Evolutionary conservation across 1,140 invertebrate species (phyloP), one percentile per base, ranked within the genome.

Genomic region (Listronotus bonariensis): DNA sequence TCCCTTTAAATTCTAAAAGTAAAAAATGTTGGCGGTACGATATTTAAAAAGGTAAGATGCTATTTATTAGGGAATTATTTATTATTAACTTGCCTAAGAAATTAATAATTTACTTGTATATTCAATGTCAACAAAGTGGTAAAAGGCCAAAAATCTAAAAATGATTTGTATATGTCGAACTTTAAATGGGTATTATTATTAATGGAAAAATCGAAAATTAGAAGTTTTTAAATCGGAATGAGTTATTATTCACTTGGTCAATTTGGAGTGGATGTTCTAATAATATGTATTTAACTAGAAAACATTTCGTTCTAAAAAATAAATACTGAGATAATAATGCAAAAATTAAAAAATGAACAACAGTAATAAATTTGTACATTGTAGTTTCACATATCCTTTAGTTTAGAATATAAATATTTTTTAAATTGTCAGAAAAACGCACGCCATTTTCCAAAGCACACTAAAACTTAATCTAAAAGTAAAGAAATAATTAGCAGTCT

Each of bases 371-470:
- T 69, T 69, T 69, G 68, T 69, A 69, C 68, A 69, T 69, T 66
- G 45, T 52, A 54, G 68, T 69, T 69, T 69, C 68, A 69, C 63
- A 69, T 69, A 69, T 69, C 67, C 41, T 41, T 69, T 52, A 69
- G 57, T 69, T 69, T 66, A 69, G 63, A 66, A 69, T 66, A 69
- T 69, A 68, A 65, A 55, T 55, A 55, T 64, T 64, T 55, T 51
- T 55, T 41, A 61, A 69, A 69, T 62, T 61, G 63, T 63, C 57
- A 69, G 63, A 63, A 60, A 56, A 69, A 63, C 15, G 11, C 12
- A 14, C 17, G 63, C 55, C 63, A 65, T 58, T 55, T 32, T 54
- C 45, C 40, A 46, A 58, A 42, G 36, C 42, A 51, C 34, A 41
- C 55, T 59, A 41, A 15, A 54, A 40, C 43, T 57, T 56, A 57